These are phyloP conservation scores for Dissostichus mawsoni DNA, from an alignment of 2,113 vertebrate species.

Conservation along the genomic window DNA sequence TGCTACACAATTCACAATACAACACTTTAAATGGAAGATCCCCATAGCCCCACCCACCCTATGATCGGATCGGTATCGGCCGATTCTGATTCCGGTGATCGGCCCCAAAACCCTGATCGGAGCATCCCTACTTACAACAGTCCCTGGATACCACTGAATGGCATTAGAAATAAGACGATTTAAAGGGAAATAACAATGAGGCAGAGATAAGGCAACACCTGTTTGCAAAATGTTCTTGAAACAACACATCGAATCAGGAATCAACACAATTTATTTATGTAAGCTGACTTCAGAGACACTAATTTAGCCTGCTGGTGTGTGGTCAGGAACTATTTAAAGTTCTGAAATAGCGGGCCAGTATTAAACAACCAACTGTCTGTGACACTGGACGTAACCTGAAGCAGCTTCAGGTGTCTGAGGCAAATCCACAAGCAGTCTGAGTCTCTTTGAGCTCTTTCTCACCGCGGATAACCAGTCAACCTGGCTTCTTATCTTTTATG, in stretches of 20 bases:
- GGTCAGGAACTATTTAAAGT: too few relatives aligned
- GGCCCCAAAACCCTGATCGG: too few relatives aligned
- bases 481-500: constrained; percentile 55
- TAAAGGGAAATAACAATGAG: constrained; percentile 29
- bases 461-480: constrained; percentile 63
- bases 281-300: constrained; percentile 1
- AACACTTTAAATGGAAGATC: too few relatives aligned
- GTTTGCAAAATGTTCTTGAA: neutral
- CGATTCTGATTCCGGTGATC: too few relatives aligned
- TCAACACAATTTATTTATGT: constrained; percentile 11
- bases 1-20: too few relatives aligned
- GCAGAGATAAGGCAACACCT: constrained; percentile 20
- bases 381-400: constrained; percentile 18
- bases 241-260: neutral
- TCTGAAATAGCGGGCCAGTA: neutral
- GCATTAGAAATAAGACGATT: constrained; percentile 19
- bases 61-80: too few relatives aligned
- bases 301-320: neutral
- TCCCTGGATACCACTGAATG: constrained; percentile 17
- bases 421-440: constrained; percentile 27
- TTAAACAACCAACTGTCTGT: neutral
- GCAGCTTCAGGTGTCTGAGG: constrained; percentile 40
- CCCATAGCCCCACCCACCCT: too few relatives aligned
- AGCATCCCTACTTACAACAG: neutral
- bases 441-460: constrained; percentile 39